Evolutionary conservation across 2,113 vertebrate genomes (phyloP), one percentile per base, ranked within the genome.

Genomic region (Rhinolophus sinicus): DNA sequence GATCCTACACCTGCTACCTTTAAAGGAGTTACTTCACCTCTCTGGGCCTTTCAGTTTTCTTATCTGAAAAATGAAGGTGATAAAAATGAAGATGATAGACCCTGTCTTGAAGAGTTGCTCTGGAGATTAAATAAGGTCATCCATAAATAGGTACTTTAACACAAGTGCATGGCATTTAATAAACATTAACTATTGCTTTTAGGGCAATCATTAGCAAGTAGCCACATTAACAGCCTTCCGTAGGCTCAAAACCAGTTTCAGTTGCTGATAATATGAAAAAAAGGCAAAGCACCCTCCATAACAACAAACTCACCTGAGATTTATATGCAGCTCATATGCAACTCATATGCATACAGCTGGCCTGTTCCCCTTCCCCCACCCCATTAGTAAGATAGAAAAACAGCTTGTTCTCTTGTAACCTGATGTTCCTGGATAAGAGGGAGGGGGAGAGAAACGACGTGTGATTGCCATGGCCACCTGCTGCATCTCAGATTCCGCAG

Each of bases 351-450:
- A 95, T 93, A 94, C 91, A 97, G 88, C 95, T 97, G 97, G 70
- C 78, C 85, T 95, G 76, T 65, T 78, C 33, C 69, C 62, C 89
- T 94, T 85, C 80, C 89, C 82, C 93, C 52, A 70, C 28, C 40
- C 80, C 88, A 95, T 97, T 93, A 96, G 95, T 96, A 88, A 97
- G 95, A 88, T 47, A 97, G 93, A 87, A 97, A 76, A 97, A 97
- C 96, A 97, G 96, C 89, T 77, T 97, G 95, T 96, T 97, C 96
- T 85, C 60, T 95, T 97, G 93, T 97, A 97, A 93, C 93, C 88
- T 96, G 96, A 97, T 97, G 93, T 97, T 72, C 92, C 95, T 95
- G 95, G 88, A 95, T 97, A 94, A 96, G 76, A 81, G 91, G 93
- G 75, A 91, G 76, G 82, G 93, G 62, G 72, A 91, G 54, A 94